phyloP scores from a whole-genome alignment of 64 coral and sea anemone genomes.

The Actinia equina region DNA sequence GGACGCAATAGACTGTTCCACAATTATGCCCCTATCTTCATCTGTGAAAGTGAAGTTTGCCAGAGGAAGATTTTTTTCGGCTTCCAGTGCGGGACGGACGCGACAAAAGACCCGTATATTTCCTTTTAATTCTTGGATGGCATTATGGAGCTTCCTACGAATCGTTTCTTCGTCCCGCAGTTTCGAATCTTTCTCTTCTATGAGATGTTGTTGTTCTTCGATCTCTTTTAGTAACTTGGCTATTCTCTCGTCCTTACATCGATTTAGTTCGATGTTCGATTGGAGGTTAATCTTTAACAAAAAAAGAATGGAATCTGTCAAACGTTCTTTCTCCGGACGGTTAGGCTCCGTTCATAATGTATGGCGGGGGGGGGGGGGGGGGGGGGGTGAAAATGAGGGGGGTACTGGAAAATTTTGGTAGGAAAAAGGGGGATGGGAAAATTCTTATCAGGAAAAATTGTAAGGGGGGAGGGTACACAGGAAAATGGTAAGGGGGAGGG shows the following conservation, averaged over 20 bases:
- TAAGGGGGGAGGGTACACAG: too few relatives aligned
- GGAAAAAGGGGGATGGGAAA: too few relatives aligned
- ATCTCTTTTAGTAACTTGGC: conserved; percentile 40
- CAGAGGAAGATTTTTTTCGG: conserved; percentile 30
- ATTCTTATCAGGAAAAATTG: too few relatives aligned
- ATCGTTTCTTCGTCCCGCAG: conserved; percentile 68
- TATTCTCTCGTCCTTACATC: conserved; percentile 62
- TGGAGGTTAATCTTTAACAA: conserved; percentile 57
- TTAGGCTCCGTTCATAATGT: too few relatives aligned
- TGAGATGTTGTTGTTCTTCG: conserved; percentile 12
- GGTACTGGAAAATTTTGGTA: too few relatives aligned
- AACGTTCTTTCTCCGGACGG: too few relatives aligned
- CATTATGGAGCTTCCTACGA: conserved; percentile 70
- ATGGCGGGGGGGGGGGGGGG: too few relatives aligned
- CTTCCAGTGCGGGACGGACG: conserved; percentile 47
- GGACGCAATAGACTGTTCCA: conserved; percentile 46
- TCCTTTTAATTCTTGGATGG: conserved; percentile 86
- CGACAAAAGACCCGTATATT: conserved; percentile 91
- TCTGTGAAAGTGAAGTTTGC: conserved; percentile 52
- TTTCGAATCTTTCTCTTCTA: conserved; percentile 59
- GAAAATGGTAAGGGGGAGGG: too few relatives aligned
- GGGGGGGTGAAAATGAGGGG: too few relatives aligned
- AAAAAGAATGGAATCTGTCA: background rate
- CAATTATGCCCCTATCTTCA: conserved; percentile 45
- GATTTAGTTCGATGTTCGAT: conserved; percentile 20